Conservation (phyloP, 2,113 vertebrate genomes). For the Catharus fuscescens region DNA sequence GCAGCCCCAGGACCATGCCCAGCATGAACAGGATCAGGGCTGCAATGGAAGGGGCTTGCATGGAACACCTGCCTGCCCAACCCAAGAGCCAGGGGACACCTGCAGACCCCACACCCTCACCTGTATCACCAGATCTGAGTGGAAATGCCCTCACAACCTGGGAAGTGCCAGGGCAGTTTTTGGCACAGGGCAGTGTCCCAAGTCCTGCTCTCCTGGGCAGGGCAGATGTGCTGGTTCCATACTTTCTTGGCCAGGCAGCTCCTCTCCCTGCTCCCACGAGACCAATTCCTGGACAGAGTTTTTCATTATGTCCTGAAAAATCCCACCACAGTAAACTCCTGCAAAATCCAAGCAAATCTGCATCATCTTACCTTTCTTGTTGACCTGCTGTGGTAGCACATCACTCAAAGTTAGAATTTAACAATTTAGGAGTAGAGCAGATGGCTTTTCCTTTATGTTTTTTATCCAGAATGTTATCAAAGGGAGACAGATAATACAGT, state of each 20-base stretch:
- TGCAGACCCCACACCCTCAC: not conserved
- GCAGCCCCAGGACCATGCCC: not conserved
- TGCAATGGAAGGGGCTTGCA: not conserved
- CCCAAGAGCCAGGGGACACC: accelerated
- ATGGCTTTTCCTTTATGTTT: not conserved
- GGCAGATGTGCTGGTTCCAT: not conserved
- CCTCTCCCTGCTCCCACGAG: not conserved
- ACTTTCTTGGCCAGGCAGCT: too few relatives aligned
- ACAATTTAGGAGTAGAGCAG: not conserved
- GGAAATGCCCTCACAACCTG: not conserved
- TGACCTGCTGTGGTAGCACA: not conserved
- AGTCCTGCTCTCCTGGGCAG: not conserved
- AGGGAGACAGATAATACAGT: not conserved
- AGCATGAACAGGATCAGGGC: not conserved
- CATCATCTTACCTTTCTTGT: not conserved
- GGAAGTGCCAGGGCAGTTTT: not conserved
- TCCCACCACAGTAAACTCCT: not conserved
- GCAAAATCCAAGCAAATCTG: not conserved
- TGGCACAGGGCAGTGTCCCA: not conserved
- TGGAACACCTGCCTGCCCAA: not conserved
- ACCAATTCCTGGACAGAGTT: not conserved
- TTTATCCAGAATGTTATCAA: not conserved
- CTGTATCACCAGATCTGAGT: not conserved
- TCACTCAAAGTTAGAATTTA: not conserved
- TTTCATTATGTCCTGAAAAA: not conserved